Base-by-base conservation (phyloP, 2,888 invertebrate genomes). In the Gymnocheta viridis region DNA sequence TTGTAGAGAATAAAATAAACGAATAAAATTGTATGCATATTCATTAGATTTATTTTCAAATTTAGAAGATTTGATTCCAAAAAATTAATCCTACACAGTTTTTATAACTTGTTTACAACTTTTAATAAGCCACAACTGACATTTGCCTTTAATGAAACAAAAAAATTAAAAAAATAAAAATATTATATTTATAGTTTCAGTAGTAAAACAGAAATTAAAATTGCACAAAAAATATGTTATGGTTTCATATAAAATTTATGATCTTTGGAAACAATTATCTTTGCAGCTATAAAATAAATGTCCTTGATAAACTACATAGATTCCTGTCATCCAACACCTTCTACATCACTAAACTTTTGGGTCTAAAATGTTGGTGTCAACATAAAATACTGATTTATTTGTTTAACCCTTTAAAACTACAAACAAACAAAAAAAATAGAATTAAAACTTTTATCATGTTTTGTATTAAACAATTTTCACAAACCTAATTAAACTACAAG, bases 351-450 rank as follows among this genome's bases (percentile, higher is more conserved):
- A 47, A 47, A 19, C n/a, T 47, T 47, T 7, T 19, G 17, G 19
- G 2, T 10, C 5, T 44, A 17, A 24, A 51, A 24, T 22, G 44
- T 64, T 4, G 9, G 12, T 44, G 44, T 64, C 27, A 12, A 44
- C 17, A 27, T 29, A 0, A 64, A 64, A 44, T 44, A 14, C 9
- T 14, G 14, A 64, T 49, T 66, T 66, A 66, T 66, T 47, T 22
- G 29, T 4, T 66, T 19, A 49, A 66, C 29, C 19, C 32, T 14
- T 35, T 35, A 35, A 49, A 49, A 22, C 12, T 14, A 12, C n/a
- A 14, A 47, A 32, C 32, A 32, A 32, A 41, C n/a, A n/a, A n/a
- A n/a, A n/a, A n/a, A n/a, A 5, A 44, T 19, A 7, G n/a, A n/a
- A 35, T n/a, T 24, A 49, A 51, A 51, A 35, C 6, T 49, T 35